Evolutionary conservation across 2,888 invertebrate genomes (phyloP).

Genomic region (Clistopyga incitator): DNA sequence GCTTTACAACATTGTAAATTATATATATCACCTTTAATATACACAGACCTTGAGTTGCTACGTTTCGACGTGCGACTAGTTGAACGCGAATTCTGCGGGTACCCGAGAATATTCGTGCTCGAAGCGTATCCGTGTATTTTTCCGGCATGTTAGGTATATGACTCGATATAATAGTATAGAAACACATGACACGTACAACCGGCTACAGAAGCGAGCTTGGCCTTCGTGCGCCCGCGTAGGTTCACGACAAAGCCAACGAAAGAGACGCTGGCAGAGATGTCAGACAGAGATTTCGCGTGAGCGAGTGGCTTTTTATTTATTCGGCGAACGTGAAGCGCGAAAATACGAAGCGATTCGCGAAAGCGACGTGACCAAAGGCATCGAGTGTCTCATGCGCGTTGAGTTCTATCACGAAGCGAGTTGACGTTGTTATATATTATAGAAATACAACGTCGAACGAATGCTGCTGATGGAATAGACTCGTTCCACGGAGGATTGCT

Average conservation of each 20-base stretch:
- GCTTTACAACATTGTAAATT: constrained; percentile 21
- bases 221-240: constrained; percentile 66
- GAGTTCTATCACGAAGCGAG: constrained; percentile 27
- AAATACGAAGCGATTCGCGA: constrained; percentile 46
- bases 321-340: constrained; percentile 65
- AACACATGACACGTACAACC: constrained; percentile 54
- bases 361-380: constrained; percentile 55
- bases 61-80: constrained; percentile 34
- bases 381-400: constrained; percentile 31
- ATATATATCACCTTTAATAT: not conserved
- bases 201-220: constrained; percentile 41
- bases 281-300: constrained; percentile 65
- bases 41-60: constrained; percentile 33
- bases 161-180: constrained; percentile 2
- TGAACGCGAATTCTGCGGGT: constrained; percentile 61
- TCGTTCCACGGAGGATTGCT: constrained; percentile 23
- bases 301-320: constrained; percentile 59
- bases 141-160: constrained; percentile 19
- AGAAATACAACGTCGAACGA: constrained; percentile 36
- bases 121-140: constrained; percentile 28
- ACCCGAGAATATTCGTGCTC: constrained; percentile 52
- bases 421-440: no score
- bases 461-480: constrained; percentile 29
- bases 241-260: constrained; percentile 42
- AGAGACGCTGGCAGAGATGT: constrained; percentile 53